These are phyloP conservation scores for Bubalus kerabau DNA, from an alignment of 2,113 vertebrate genomes.

Conservation along the genomic window DNA sequence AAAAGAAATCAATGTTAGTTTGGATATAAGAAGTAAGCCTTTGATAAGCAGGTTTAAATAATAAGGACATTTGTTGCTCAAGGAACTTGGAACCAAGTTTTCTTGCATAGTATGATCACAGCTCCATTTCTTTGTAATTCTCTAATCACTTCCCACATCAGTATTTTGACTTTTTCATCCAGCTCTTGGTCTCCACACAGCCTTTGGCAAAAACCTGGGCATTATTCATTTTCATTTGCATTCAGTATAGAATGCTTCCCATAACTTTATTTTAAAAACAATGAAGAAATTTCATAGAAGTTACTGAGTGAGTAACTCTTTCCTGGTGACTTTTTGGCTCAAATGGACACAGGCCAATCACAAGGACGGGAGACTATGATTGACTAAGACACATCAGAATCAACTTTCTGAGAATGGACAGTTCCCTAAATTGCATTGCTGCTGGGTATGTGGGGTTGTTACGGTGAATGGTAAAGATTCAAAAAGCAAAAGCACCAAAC, in stretches of 20 bases:
- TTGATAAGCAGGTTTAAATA: background rate
- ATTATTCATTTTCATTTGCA: background rate
- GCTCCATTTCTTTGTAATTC: background rate
- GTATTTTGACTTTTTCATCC: background rate
- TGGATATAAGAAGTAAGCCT: background rate
- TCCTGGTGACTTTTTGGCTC: background rate
- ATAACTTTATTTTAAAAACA: background rate
- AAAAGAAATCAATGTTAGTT: background rate
- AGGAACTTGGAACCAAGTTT: background rate
- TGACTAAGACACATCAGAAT: background rate
- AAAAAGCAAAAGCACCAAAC: background rate
- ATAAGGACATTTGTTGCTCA: background rate
- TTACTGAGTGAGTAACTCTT: background rate
- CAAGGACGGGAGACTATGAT: background rate
- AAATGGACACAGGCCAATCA: background rate
- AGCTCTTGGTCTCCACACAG: background rate
- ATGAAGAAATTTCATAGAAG: background rate
- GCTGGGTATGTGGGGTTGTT: background rate
- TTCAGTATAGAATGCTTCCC: background rate
- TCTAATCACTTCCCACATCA: background rate
- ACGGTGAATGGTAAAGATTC: background rate
- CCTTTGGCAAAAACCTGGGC: background rate
- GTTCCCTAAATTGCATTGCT: background rate
- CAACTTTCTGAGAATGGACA: background rate
- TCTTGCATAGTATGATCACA: background rate